Evolutionary conservation across 2,113 vertebrate genomes (phyloP).

Genomic region (Himantopus leucocephalus): DNA sequence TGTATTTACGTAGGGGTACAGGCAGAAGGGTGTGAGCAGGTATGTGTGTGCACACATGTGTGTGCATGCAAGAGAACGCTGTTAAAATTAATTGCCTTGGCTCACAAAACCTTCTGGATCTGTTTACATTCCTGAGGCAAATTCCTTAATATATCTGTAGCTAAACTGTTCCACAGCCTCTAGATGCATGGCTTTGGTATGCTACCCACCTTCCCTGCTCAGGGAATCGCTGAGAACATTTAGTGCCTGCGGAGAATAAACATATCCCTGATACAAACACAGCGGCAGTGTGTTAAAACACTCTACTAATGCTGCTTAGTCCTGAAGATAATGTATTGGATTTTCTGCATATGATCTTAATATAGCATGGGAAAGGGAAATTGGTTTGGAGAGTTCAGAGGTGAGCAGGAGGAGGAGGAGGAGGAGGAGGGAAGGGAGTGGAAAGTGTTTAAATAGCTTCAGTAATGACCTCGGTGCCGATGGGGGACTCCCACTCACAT

Average conservation of each 20-base stretch:
- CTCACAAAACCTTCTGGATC: neutral
- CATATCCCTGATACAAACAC: neutral
- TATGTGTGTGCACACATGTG: neutral
- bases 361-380: neutral
- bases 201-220: neutral
- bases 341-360: slow-evolving; percentile 23
- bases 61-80: neutral
- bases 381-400: neutral
- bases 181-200: neutral
- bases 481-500: neutral
- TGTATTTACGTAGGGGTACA: neutral
- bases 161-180: neutral
- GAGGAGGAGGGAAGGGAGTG: neutral
- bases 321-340: slow-evolving; percentile 14
- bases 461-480: neutral
- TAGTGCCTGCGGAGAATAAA: neutral
- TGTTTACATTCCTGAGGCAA: slow-evolving; percentile 60
- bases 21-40: slow-evolving; percentile 2
- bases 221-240: neutral
- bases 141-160: slow-evolving; percentile 35
- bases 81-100: slow-evolving; percentile 26
- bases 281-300: neutral
- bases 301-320: slow-evolving; percentile 31
- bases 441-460: neutral
- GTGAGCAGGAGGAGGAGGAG: neutral